Conservation (phyloP, 2,113 vertebrate genomes). For the Delphinapterus leucas region DNA sequence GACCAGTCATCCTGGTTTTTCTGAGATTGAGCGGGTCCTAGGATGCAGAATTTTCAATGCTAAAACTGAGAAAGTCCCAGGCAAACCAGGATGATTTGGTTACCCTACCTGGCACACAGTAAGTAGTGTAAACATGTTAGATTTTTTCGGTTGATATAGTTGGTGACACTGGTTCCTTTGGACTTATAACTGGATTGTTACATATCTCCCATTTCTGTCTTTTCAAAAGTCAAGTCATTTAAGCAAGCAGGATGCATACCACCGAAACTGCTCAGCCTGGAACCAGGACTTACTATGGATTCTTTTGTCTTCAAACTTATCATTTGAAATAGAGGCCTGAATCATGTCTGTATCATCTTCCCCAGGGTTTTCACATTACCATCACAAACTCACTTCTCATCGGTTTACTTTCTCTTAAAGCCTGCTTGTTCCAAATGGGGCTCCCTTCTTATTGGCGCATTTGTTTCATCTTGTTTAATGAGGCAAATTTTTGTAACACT, state of each 20-base stretch:
- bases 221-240: neutral
- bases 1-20: neutral
- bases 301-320: neutral
- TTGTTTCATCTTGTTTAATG: constrained; percentile 25
- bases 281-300: neutral
- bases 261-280: neutral
- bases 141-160: neutral
- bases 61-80: neutral
- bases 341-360: neutral
- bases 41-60: neutral
- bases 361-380: neutral
- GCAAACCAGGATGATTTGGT: neutral
- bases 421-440: neutral
- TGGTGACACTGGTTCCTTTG: neutral
- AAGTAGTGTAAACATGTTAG: neutral
- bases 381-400: neutral
- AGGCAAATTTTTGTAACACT: neutral
- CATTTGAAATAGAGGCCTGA: neutral
- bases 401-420: neutral
- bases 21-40: neutral
- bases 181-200: neutral
- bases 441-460: neutral
- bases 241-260: neutral
- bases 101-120: neutral
- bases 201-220: neutral